Base-by-base conservation (phyloP, 2,797 vertebrate species). In the Mus minutoides region DNA sequence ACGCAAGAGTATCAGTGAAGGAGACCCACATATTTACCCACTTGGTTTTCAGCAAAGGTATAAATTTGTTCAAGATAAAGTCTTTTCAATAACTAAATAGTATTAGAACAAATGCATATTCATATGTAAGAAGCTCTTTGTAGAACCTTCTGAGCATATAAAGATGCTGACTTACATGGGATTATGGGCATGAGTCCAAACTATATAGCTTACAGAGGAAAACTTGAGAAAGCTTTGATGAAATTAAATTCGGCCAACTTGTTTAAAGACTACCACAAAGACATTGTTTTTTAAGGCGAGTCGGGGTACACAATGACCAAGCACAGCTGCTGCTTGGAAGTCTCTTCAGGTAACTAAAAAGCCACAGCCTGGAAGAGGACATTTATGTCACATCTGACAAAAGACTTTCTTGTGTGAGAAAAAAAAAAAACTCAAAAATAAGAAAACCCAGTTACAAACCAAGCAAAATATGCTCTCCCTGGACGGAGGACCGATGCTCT, bases 11-110 rank as follows among this genome's bases (percentile, higher is more conserved):
- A 52, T 69, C 22, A 80, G 1, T 89, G 24, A n/a, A 86, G 49
- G 69, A 83, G 21, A 84, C 13, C 11, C 9, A 34, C 11, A 54
- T 58, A 69, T 82, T 92, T 93, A 87, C 12, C 46, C 37, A 22
- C 14, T 60, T 83, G 46, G 83, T 62, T 94, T 90, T 83, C 56
- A 83, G 54, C 62, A 88, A 90, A 90, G 16, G 17, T 90, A 60
- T 77, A 88, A 80, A 87, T 22, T 3, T 88, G 21, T 79, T 90
- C 52, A 56, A 75, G 80, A 43, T 34, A 79, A 85, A 60, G 12
- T 58, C 46, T 75, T 78, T 73, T 90, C 62, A 79, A 69, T 34
- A 89, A 24, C 52, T 58, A 92, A 85, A 2, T 56, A 76, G n/a
- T 56, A 49, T 14, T 91, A 5, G 26, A 80, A 88, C 26, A 62